Base-by-base conservation (phyloP, 1,140 invertebrate species). In the Mylabris phalerata region DNA sequence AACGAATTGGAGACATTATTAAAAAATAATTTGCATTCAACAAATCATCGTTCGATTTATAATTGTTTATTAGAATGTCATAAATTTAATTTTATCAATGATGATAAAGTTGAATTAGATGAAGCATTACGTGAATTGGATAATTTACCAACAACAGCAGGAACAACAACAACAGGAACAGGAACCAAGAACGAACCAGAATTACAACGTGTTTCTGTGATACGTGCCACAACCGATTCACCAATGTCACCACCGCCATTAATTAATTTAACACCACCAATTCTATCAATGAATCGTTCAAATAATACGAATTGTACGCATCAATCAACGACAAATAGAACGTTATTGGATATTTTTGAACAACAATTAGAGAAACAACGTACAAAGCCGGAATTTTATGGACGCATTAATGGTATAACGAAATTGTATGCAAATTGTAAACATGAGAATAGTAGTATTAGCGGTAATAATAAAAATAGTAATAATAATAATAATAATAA, bases 1-100 rank as follows among this genome's bases (percentile, higher is more conserved):
- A 81, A 81, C 42, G 95, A 98, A 71, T 72, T 97, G 27, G 94
- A 98, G 74, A 84, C 83, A 9, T 82, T 95, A 54, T 73, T 98
- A 0, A 84, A 87, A 55, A 82, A 84, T 5, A 89, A 95, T 69
- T 80, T 86, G 81, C 85, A 61, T 57, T 83, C 43, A 66, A 51
- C 62, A 13, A 75, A 80, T 57, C 94, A 98, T 71, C 81, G 82
- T 48, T 83, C 85, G 65, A 81, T 98, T 9, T 78, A 97, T 9
- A 85, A 88, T 50, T 95, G 91, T 73, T 74, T 97, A 6, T 76
- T 92, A 32, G 90, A 96, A 69, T 88, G 89, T 67, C 80, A 88
- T 68, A 77, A 85, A 67, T 78, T 78, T 60, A 71, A 69, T 43
- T 56, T 67, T 19, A 19, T 19, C 32, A 78, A 79, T 48, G 77